phyloP scores from a whole-genome alignment of 2,797 vertebrate genomes.

The Pangasius krempfi region DNA sequence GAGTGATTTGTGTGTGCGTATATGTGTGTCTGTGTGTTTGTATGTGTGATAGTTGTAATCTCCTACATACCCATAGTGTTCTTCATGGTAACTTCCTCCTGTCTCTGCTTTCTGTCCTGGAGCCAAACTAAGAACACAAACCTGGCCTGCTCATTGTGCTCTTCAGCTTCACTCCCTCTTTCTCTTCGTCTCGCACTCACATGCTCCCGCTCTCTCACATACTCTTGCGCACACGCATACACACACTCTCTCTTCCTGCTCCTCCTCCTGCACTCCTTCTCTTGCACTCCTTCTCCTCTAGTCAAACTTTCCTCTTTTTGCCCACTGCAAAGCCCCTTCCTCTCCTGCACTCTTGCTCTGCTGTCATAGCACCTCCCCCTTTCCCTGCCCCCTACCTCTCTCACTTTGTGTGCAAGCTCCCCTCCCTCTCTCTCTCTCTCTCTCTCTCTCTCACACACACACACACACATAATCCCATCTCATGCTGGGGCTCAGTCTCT shows the following conservation, averaged over 20 bases:
- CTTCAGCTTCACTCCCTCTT: conserved; percentile 26
- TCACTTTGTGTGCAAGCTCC: conserved; percentile 49
- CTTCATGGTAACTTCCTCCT: conserved; percentile 75
- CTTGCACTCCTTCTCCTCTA: conserved; percentile 38
- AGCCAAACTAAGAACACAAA: conserved; percentile 58
- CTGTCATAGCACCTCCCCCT: conserved; percentile 45
- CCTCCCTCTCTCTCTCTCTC: conserved; percentile 39
- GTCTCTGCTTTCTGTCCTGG: conserved; percentile 57
- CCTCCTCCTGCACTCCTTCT: conserved; percentile 33
- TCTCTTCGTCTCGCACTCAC: conserved; percentile 27
- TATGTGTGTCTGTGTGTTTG: conserved; percentile 8
- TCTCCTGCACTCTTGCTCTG: conserved; percentile 53
- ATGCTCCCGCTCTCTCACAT: conserved; percentile 21
- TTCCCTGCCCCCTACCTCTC: conserved; percentile 52
- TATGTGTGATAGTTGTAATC: conserved; percentile 19
- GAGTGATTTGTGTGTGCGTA: conserved; percentile 3
- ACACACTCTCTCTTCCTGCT: conserved; percentile 18
- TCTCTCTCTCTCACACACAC: conserved; percentile 33
- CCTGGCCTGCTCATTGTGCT: conserved; percentile 40
- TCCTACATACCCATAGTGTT: conserved; percentile 62
- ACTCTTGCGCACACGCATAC: neutral
- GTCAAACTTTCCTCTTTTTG: conserved; percentile 57
- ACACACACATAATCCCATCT: conserved; percentile 36
- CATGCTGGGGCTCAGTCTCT: conserved; percentile 33
- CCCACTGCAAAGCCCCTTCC: conserved; percentile 45